Conservation (phyloP, 2,888 invertebrate species). For the Zonitis immaculata region DNA sequence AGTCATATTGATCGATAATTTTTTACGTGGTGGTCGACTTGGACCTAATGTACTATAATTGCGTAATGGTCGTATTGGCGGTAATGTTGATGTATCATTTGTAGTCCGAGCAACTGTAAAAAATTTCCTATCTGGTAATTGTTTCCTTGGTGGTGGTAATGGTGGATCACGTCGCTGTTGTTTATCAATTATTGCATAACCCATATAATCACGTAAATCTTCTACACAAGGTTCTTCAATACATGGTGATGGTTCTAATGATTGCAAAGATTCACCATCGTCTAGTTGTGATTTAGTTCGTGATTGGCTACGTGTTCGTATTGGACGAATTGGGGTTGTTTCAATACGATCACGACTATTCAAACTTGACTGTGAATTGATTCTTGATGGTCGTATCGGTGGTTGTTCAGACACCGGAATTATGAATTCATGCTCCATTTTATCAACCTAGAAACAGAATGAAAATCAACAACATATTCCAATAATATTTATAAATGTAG, state of each 20-base stretch:
- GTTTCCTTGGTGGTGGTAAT: constrained; percentile 57
- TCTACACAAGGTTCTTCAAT: constrained; percentile 44
- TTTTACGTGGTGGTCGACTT: constrained; percentile 52
- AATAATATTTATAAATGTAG: no score
- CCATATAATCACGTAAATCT: constrained; percentile 49
- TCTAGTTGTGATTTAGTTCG: constrained; percentile 53
- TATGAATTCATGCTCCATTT: constrained; percentile 62
- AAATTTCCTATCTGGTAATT: constrained; percentile 58
- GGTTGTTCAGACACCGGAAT: constrained; percentile 53
- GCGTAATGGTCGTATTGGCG: constrained; percentile 56
- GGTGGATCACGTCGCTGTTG: constrained; percentile 48
- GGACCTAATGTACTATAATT: constrained; percentile 61
- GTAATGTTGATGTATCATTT: constrained; percentile 45
- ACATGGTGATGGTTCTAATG: constrained; percentile 43
- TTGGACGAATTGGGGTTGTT: constrained; percentile 55
- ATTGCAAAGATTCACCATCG: constrained; percentile 63
- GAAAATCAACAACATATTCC: constrained; percentile 7
- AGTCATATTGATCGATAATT: constrained; percentile 39
- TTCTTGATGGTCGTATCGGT: constrained; percentile 56
- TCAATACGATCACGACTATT: constrained; percentile 30
- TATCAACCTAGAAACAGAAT: constrained; percentile 57
- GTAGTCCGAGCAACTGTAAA: constrained; percentile 59
- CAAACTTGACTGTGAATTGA: constrained; percentile 52
- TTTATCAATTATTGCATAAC: constrained; percentile 77
- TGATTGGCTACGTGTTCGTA: constrained; percentile 53